Evolutionary conservation across 2,888 invertebrate species (phyloP).

Genomic region (Epinotia nisella): DNA sequence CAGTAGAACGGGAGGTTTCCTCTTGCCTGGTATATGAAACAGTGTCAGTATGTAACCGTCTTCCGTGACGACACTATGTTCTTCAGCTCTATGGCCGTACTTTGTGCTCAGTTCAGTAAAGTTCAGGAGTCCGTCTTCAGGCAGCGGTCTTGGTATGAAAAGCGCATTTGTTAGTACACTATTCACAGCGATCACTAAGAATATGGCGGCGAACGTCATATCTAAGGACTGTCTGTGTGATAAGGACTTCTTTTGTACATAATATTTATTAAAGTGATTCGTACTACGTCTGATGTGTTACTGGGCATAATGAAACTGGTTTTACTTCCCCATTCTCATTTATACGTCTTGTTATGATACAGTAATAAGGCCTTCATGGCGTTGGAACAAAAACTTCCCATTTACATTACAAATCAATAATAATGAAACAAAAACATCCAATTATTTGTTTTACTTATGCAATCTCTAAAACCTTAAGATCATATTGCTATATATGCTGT

Average conservation of each 20-base stretch:
- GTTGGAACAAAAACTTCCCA: background rate
- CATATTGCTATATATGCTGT: too few species aligned
- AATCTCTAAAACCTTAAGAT: too few species aligned
- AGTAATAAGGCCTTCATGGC: background rate
- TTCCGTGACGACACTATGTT: constrained; percentile 51
- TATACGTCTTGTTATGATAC: constrained; percentile 18
- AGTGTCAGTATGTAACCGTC: constrained; percentile 58
- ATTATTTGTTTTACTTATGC: too few species aligned
- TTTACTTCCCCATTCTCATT: constrained; percentile 24
- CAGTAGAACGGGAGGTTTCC: constrained; percentile 52
- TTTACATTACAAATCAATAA: background rate
- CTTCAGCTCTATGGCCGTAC: constrained; percentile 51
- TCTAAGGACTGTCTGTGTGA: background rate
- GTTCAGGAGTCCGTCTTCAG: constrained; percentile 47
- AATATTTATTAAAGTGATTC: background rate
- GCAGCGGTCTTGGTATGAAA: constrained; percentile 21
- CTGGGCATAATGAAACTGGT: constrained; percentile 21
- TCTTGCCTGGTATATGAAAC: constrained; percentile 52
- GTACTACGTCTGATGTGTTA: constrained; percentile 8
- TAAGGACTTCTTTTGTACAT: background rate
- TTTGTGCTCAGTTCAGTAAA: constrained; percentile 55
- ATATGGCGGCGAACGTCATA: background rate
- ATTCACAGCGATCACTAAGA: constrained; percentile 17
- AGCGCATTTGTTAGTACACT: constrained; percentile 16
- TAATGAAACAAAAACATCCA: background rate